Percentiles rank a stretch among this genome's conserved stretches.
phyloP scores from a whole-genome alignment of 2,888 invertebrate genomes.

The Julus scandinavius region DNA sequence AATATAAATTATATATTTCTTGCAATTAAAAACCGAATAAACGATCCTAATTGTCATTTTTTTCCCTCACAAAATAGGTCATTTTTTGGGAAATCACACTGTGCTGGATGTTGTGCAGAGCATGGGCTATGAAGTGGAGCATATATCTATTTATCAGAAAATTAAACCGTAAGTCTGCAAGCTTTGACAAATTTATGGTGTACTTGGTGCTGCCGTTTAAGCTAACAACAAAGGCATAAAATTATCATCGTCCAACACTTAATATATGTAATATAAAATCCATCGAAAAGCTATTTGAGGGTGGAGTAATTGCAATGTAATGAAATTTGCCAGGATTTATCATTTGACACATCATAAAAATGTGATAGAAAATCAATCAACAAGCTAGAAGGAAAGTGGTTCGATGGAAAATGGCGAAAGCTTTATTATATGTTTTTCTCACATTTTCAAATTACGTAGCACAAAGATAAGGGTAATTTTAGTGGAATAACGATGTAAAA shows the following conservation, averaged over 20 bases:
- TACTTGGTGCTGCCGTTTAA: background rate
- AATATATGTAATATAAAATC: background rate
- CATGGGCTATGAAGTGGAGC: conserved; percentile 63
- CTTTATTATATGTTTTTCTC: background rate
- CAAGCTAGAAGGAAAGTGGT: too few species aligned
- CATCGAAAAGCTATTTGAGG: background rate
- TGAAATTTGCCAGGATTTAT: too few species aligned
- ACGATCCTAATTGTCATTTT: conserved; percentile 56
- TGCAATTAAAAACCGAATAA: background rate
- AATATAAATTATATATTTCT: too few species aligned
- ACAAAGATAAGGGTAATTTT: background rate
- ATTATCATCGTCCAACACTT: too few species aligned
- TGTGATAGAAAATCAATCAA: too few species aligned
- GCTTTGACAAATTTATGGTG: background rate
- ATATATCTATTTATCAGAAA: conserved; percentile 57
- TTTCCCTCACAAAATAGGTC: conserved; percentile 64
- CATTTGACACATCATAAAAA: too few species aligned
- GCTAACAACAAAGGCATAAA: background rate
- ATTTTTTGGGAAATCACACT: conserved; percentile 68
- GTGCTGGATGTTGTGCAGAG: conserved; percentile 66
- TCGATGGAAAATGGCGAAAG: background rate
- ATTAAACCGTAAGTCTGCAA: conserved; percentile 55
- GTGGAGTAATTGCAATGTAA: background rate
- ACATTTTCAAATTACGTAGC: background rate
- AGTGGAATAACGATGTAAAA: too few species aligned